Evolutionary conservation across 35 echinoderm and acorn worm genomes (phyloP), one percentile per base, ranked within the genome.

Genomic region (Diadema setosum): DNA sequence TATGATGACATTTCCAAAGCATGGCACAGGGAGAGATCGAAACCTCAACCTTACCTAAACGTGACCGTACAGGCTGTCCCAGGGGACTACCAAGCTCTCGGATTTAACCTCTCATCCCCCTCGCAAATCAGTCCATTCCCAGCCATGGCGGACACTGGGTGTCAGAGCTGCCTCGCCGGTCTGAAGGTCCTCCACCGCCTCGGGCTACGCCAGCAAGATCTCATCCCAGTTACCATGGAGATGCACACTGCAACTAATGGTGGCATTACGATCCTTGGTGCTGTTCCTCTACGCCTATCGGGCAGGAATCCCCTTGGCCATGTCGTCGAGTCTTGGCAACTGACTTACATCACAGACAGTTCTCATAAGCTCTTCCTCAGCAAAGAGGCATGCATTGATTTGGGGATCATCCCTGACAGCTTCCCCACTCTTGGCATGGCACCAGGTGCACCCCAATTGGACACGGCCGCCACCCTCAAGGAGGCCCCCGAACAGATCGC

Each of bases 191-290:
- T 16, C n/a, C 58, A 0, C 1, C 17, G 58, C 58, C 58, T 63
- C 31, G 58, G 58, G n/a, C 31, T 78, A 35, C 32, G 44, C 16
- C 56, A 35, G 24, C 29, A 30, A 20, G 85, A 87, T 29, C 65
- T 87, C 16, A 75, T 87, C 43, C 85, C 41, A 3, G 41, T 87
- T 39, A 73, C 37, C 24, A 7, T 75, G 85, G 36, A 74, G 43
- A 87, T 87, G 63, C 61, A 75, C 44, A 59, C 59, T 3, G 83
- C 84, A 4, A 86, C 57, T 21, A 70, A 86, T 1, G 42, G 42
- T 11, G 52, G 83, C 2, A 6, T 65, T 29, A 65, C 1, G 16
- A 85, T 86, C 60, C 84, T 86, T 26, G 61, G 84, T 5, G 84
- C 84, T 20, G 18, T 37, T 16, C 18, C 40, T 18, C 39, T 86